A percentile compares a stretch with the other conserved stretches of the same genome.
phyloP scores from a whole-genome alignment of 2,113 vertebrate genomes.

The Grammatotria lemairii region DNA sequence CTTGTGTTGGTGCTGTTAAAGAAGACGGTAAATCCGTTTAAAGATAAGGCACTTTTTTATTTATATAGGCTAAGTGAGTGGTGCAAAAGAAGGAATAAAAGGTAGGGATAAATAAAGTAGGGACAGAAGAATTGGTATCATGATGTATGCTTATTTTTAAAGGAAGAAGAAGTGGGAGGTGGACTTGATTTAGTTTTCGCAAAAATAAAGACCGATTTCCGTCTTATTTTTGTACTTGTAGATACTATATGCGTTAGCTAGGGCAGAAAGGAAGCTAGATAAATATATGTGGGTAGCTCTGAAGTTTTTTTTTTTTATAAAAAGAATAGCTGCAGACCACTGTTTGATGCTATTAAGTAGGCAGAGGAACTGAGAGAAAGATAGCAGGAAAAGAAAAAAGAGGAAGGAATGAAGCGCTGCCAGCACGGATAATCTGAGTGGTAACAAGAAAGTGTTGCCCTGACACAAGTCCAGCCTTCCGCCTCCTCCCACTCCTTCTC shows the following conservation, averaged over 20 bases:
- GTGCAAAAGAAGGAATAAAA: not conserved
- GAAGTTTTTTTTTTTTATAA: not conserved
- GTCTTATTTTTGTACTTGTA: not conserved
- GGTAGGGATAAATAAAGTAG: not conserved
- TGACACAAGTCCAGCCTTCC: not conserved
- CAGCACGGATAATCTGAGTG: not conserved
- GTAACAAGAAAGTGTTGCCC: not conserved
- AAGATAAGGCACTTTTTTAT: not conserved
- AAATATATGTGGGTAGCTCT: conserved; percentile 32
- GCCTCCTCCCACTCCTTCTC: not conserved
- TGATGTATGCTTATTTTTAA: not conserved
- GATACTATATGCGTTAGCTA: not conserved
- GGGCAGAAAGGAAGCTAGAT: not conserved
- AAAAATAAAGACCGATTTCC: not conserved
- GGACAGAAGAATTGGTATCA: not conserved
- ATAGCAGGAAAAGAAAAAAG: not conserved
- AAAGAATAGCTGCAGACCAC: conserved; percentile 2
- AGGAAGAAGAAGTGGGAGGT: not conserved
- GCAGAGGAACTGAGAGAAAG: conserved; percentile 6
- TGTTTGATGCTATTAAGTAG: conserved; percentile 16
- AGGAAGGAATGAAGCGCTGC: not conserved
- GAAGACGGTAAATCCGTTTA: not conserved
- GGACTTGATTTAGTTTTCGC: not conserved
- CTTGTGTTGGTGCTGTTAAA: not conserved
- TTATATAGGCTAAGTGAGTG: not conserved